Base-by-base conservation (phyloP, 1,140 invertebrate genomes). In the Acyrthosiphon pisum region DNA sequence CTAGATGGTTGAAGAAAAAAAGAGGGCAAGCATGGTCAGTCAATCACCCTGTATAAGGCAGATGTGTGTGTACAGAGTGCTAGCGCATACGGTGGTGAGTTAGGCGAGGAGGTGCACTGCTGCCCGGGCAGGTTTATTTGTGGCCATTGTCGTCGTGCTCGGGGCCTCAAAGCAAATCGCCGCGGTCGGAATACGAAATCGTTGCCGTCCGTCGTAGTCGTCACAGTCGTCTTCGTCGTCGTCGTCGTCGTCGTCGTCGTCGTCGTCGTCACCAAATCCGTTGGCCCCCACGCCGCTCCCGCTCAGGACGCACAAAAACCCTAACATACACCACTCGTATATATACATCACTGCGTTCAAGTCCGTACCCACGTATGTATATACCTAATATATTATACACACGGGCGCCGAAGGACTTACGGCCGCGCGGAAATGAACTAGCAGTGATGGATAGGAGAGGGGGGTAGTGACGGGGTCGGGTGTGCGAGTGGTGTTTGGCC, bases 131-230 rank as follows among this genome's bases (percentile, higher is more conserved):
- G 88, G 88, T 89, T 89, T 89, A 89, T 90, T 90, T 90, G 89
- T 68, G 41, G 53, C 56, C 26, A 90, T 90, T 90, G 89, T 90
- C 89, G 53, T 22, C n/a, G 50, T 56, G 18, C n/a, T 56, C 50
- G 23, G 50, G 4, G 30, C 50, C 41, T 41, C 50, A 56, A 89
- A 89, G 88, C 44, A 90, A 90, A 90, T 68, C 89, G 56, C 8
- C 46, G 89, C 18, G 89, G 56, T 90, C 41, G 89, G 89, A 90
- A 90, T 90, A 90, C 89, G 53, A 90, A 90, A 90, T 90, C 6
- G 53, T 37, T 41, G 35, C 50, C 48, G 22, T 50, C 50, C n/a
- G 35, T 89, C 50, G 87, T 89, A 22, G 20, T 89, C 87, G 20
- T 56, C 35, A 37, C 37, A 37, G 9, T 37, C 48, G 87, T 8